phyloP scores from a whole-genome alignment of 1,140 invertebrate genomes.

The Aphaenogaster rudis region DNA sequence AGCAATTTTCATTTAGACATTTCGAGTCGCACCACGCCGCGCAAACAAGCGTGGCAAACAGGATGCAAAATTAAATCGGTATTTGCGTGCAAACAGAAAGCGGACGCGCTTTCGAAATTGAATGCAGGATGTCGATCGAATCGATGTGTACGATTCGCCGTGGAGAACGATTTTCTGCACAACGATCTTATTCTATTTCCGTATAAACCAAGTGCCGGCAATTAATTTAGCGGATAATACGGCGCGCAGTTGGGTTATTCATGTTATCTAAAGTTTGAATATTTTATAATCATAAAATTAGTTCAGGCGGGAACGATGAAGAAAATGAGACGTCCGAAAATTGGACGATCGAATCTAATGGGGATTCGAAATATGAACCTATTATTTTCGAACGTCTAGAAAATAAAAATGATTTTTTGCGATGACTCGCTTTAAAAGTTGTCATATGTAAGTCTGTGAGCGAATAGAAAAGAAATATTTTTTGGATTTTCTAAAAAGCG shows the following conservation, averaged over 20 bases:
- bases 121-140: constrained; percentile 68
- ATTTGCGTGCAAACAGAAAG: constrained; percentile 75
- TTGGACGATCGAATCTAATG: neutral
- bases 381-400: neutral
- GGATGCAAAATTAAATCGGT: constrained; percentile 76
- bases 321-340: neutral
- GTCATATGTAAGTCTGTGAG: neutral
- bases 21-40: constrained; percentile 57
- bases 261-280: neutral
- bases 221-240: constrained; percentile 30
- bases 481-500: neutral
- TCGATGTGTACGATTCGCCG: constrained; percentile 29
- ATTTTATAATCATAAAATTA: neutral
- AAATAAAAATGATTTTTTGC: neutral
- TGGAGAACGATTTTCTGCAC: constrained; percentile 21
- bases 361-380: neutral
- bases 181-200: constrained; percentile 36
- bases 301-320: neutral
- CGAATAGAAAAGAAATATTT: neutral
- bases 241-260: neutral
- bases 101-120: constrained; percentile 74
- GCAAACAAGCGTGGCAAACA: constrained; percentile 74
- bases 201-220: neutral
- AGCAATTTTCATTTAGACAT: constrained; percentile 73
- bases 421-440: neutral